Base-by-base conservation (phyloP, 2,113 vertebrate genomes). In the Astatotilapia flaviijosephi region DNA sequence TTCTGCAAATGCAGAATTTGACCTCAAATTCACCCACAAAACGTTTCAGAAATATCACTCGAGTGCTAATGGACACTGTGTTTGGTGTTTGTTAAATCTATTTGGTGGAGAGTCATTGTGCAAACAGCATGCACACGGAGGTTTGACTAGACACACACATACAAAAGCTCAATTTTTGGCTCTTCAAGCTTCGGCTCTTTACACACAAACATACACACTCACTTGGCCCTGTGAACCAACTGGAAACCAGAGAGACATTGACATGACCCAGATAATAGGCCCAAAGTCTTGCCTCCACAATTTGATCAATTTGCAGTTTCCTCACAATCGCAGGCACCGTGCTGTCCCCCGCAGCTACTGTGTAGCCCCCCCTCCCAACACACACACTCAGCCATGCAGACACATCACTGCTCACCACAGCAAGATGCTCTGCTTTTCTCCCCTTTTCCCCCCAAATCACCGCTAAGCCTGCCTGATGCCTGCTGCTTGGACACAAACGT, bases 211-310 rank as follows among this genome's bases (percentile, higher is more conserved):
- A 77, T 26, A 51, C 62, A 86, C 82, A 89, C 86, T 80, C 75
- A 84, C 91, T 85, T 87, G 83, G 89, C 92, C 83, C 88, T 86
- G 85, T 93, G 93, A 96, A 96, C 95, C 94, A 93, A 94, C 93
- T 83, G 90, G 90, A 95, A 94, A 95, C 94, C 94, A 94, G 93
- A 95, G 91, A 95, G 95, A 95, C 89, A 89, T 92, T 97, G 96
- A 96, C 96, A 95, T 96, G 95, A 97, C 96, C 95, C 95, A 96
- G 94, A 96, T 96, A 96, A 96, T 96, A 90, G 96, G 94, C 93
- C 90, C 91, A 95, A 96, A 96, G 94, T 95, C 95, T 95, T 96
- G 93, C 96, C 89, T 96, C 95, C 88, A 95, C 96, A 96, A 96
- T 96, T 96, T 96, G 95, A 96, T 96, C 96, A 97, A 96, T 96